Base-by-base conservation (phyloP, 2,888 invertebrate species). In the Papilio gigon region DNA sequence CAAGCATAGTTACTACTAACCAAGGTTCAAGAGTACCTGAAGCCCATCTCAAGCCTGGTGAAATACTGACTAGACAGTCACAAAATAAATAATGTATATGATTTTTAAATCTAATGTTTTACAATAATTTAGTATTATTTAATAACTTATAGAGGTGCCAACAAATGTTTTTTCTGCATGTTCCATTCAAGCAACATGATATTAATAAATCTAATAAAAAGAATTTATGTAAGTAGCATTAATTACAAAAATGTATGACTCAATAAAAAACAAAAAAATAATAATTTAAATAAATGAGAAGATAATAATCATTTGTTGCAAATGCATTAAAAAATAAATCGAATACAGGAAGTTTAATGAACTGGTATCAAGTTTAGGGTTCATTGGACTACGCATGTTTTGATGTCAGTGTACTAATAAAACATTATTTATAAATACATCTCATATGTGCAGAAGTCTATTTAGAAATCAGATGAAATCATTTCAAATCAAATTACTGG, bases 391-490 rank as follows among this genome's bases (percentile, higher is more conserved):
- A 22, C 17, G 30, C 30, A 22, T 33, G 25, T 37, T 50, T 27
- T 30, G 35, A 50, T 37, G 53, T 65, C 65, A 65, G 12, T 56
- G 25, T 8, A 40, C 33, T 4, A 40, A 42, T 64, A 37, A 64
- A 53, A 59, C 11, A 44, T 47, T 22, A 59, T 65, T 30, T 63
- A 60, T 61, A 37, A 40, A 33, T 65, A 12, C 35, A 17, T 37
- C 14, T 40, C 27, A 3, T 17, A 27, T 12, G n/a, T 44, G 17
- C 17, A 42, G 58, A 58, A 11, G 17, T 6, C 59, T 37, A 37
- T 35, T 59, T 17, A 42, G 12, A 35, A 44, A 50, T 12, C 8
- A 25, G 14, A 11, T 22, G 6, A 1, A 20, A 8, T 12, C 22
- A 4, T 56, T 9, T 2, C 11, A 25, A 8, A 14, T 14, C 5